Evolutionary conservation across 2,888 invertebrate genomes (phyloP).

Genomic region (Dorcus hopei): DNA sequence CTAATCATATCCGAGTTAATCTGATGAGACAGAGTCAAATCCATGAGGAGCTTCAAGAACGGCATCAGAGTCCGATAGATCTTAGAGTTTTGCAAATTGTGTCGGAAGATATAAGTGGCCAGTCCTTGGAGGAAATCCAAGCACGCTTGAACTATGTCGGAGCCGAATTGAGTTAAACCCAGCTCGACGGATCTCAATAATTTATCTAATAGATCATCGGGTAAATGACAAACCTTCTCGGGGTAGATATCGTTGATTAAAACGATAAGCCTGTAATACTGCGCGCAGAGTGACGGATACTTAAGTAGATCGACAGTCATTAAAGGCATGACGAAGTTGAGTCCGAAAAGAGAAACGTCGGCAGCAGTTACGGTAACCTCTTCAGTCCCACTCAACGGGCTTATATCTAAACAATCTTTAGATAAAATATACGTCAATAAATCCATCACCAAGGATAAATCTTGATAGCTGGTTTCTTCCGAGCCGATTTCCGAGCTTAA

Average conservation of each 20-base stretch:
- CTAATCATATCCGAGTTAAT: conserved; percentile 62
- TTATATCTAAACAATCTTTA: conserved; percentile 48
- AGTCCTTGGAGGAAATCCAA: conserved; percentile 59
- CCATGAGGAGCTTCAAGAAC: conserved; percentile 59
- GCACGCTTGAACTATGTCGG: conserved; percentile 56
- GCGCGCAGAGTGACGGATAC: conserved; percentile 64
- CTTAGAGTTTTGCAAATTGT: conserved; percentile 34
- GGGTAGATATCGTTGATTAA: conserved; percentile 65
- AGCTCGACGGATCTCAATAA: conserved; percentile 58
- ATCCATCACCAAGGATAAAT: conserved; percentile 77
- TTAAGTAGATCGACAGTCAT: conserved; percentile 69
- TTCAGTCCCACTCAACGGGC: conserved; percentile 30
- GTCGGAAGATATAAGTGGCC: conserved; percentile 50
- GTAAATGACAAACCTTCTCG: conserved; percentile 56
- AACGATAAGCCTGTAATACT: conserved; percentile 61
- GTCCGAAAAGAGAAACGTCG: conserved; percentile 66
- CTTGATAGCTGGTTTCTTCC: conserved; percentile 73
- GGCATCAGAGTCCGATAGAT: conserved; percentile 40
- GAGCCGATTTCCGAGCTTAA: conserved; percentile 61
- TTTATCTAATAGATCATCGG: conserved; percentile 52
- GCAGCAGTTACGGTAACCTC: conserved; percentile 50
- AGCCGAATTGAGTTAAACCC: conserved; percentile 59
- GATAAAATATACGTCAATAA: conserved; percentile 55
- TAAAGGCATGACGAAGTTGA: conserved; percentile 69
- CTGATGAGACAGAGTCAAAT: conserved; percentile 62